Percentiles rank a stretch among this genome's conserved stretches.
phyloP scores from a whole-genome alignment of 2,113 vertebrate genomes.

The Notechis scutatus region DNA sequence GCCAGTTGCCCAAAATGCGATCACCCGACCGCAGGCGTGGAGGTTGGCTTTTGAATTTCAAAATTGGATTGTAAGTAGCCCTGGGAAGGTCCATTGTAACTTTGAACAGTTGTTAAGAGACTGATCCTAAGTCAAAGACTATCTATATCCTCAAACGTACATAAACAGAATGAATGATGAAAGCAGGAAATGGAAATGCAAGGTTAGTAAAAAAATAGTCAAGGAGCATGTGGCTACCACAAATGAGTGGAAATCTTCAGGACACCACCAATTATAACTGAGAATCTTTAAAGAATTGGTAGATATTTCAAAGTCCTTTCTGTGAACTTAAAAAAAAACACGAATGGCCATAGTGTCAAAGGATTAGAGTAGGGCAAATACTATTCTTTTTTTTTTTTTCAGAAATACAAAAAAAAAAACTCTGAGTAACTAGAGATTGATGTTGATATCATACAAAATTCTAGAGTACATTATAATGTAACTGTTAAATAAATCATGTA shows the following conservation, averaged over 20 bases:
- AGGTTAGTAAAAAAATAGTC: not conserved
- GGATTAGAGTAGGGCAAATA: not conserved
- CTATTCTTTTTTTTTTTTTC: not conserved
- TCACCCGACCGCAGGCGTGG: not conserved
- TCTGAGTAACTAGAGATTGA: not conserved
- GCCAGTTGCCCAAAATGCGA: not conserved
- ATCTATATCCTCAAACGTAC: not conserved
- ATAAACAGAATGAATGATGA: not conserved
- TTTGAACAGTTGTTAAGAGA: not conserved
- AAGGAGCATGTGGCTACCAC: not conserved
- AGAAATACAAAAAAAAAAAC: not conserved
- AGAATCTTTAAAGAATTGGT: not conserved
- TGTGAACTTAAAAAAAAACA: not conserved
- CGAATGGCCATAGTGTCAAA: not conserved
- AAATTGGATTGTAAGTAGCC: not conserved
- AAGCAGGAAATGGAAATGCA: not conserved
- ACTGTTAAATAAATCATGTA: not conserved
- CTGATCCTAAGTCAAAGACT: too few relatives aligned
- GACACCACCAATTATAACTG: not conserved
- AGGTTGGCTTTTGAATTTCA: not conserved
- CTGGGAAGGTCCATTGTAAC: not conserved
- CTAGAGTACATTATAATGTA: not conserved
- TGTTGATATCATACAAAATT: not conserved
- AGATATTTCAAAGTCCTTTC: not conserved
- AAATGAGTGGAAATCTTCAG: not conserved